Evolutionary conservation across 2,113 vertebrate species (phyloP).

Genomic region (Panthera uncia): DNA sequence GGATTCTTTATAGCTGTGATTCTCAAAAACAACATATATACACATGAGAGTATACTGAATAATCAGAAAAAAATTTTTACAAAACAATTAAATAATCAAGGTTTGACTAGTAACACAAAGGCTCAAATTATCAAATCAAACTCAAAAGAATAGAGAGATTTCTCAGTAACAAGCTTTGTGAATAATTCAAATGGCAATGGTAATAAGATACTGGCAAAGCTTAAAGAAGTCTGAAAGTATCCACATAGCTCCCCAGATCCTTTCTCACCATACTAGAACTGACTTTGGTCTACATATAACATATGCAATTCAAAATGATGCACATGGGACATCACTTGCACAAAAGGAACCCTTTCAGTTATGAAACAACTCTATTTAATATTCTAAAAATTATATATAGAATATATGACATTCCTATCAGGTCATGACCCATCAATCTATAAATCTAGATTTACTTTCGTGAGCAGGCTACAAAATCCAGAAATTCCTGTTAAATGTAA

Average conservation of each 20-base stretch:
- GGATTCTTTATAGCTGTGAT: not conserved
- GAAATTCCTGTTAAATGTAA: not conserved
- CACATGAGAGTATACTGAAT: not conserved
- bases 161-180: not conserved
- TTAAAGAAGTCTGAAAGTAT: not conserved
- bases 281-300: not conserved
- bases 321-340: not conserved
- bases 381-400: not conserved
- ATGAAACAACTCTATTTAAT: not conserved
- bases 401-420: not conserved
- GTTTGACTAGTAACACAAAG: not conserved
- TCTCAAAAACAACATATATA: not conserved
- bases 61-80: not conserved
- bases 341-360: not conserved
- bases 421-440: not conserved
- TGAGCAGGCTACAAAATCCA: not conserved
- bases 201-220: not conserved
- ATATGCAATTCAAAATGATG: not conserved
- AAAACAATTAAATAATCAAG: not conserved
- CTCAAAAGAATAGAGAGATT: not conserved
- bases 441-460: not conserved
- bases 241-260: accelerated
- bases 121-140: not conserved
- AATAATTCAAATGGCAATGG: not conserved
- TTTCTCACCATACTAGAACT: not conserved